These are phyloP conservation scores for Lysiphlebus fabarum DNA, from an alignment of 1,140 invertebrate genomes.

Conservation along the genomic window DNA sequence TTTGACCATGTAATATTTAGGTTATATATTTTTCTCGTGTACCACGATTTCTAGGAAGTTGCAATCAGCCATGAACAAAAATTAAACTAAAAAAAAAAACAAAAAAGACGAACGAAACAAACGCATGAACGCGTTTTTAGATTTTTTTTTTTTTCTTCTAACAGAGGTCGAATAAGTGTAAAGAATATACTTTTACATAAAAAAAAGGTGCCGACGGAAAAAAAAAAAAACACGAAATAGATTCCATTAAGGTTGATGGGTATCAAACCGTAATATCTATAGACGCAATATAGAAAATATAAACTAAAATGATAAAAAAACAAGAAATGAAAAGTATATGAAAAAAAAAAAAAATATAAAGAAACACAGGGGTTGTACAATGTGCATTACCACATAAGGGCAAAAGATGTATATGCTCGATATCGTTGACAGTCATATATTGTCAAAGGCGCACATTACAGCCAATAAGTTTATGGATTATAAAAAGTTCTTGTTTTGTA, in stretches of 20 bases:
- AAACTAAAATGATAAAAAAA: constrained; percentile 1
- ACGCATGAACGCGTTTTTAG: constrained; percentile 17
- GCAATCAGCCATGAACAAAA: constrained; percentile 14
- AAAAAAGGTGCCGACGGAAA: constrained; percentile 11
- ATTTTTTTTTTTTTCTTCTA: no score
- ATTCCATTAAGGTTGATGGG: constrained; percentile 14
- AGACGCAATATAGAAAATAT: not conserved
- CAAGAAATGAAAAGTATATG: not conserved
- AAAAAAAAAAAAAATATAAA: constrained; percentile 12
- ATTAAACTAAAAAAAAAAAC: constrained; percentile 17
- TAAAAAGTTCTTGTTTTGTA: no score
- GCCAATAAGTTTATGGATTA: no score
- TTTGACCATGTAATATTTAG: not conserved
- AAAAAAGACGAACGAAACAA: constrained; percentile 4
- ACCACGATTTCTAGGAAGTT: constrained; percentile 7
- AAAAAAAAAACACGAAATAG: not conserved
- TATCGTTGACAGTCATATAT: no score
- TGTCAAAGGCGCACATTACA: no score
- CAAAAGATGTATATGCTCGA: no score
- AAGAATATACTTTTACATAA: constrained; percentile 19
- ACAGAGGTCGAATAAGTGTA: not conserved
- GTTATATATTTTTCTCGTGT: not conserved
- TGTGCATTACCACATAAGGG: no score
- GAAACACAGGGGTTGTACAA: no score
- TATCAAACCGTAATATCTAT: constrained; percentile 24